Base-by-base conservation (phyloP, 2,888 invertebrate species). In the Polydrusus tereticollis region DNA sequence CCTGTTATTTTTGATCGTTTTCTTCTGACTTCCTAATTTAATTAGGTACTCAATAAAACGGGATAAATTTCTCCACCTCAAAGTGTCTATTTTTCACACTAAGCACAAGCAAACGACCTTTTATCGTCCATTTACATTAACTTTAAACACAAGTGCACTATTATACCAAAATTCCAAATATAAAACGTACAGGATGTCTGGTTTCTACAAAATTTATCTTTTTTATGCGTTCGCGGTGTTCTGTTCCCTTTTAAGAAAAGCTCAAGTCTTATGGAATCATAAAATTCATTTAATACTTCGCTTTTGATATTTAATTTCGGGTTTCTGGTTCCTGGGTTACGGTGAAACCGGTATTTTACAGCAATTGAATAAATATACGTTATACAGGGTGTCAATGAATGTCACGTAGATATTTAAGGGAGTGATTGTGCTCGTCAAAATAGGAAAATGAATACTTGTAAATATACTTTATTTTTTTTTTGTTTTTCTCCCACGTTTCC, bases 161-260 rank as follows among this genome's bases (percentile, higher is more conserved):
- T 16, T 18, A 43, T 29, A 55, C 10, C 52, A 1, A 29, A 55
- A 64, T 57, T 45, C 67, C 67, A 67, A 70, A 74, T 71, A 74
- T 74, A 74, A 70, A 74, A 63, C 70, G 14, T 58, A 66, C 71
- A 72, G 66, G 71, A 74, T 74, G 74, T 74, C 74, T 74, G 74
- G 74, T 74, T 71, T 74, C 63, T 66, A 68, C 57, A 71, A 74
- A 74, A 64, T 57, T 70, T 67, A 70, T 74, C 70, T 74, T 74
- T 72, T 74, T 74, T 74, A 74, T 74, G 43, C 33, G 29, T 14
- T 36, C 57, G 66, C 45, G 50, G 64, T 64, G 58, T 45, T 62
- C 63, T 63, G 69, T 33, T 69, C 62, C 64, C 63, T 55, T 57
- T 50, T 62, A 50, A 50, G 55, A 69, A 69, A 69, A 69, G 16